Conservation (phyloP, 2,888 invertebrate species). For the Ennomos quercinarius region DNA sequence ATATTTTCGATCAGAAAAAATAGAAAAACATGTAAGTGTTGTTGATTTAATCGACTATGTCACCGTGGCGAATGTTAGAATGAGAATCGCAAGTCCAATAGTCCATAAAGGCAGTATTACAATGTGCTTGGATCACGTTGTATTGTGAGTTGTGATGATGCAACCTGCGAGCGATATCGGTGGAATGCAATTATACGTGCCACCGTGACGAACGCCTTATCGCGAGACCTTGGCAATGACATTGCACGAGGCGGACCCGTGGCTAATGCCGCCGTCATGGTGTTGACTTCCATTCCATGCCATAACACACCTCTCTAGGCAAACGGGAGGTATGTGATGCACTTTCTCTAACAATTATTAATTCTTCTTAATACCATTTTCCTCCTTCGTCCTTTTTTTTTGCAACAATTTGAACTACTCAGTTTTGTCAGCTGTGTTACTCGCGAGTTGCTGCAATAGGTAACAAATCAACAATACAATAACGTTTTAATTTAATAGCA, state of each 20-base stretch:
- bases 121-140: slow-evolving; percentile 64
- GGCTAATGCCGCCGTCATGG: slow-evolving; percentile 36
- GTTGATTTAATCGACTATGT: slow-evolving; percentile 39
- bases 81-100: slow-evolving; percentile 22
- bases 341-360: slow-evolving; percentile 5
- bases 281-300: slow-evolving; percentile 30
- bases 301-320: slow-evolving; percentile 21
- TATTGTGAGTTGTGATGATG: slow-evolving; percentile 74
- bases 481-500: too few relatives aligned
- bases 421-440: neutral
- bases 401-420: neutral
- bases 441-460: too few relatives aligned
- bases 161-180: slow-evolving; percentile 63
- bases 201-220: slow-evolving; percentile 74
- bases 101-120: slow-evolving; percentile 11
- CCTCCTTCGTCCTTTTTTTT: too few relatives aligned
- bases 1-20: slow-evolving; percentile 22
- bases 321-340: slow-evolving; percentile 1
- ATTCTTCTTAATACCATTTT: too few relatives aligned
- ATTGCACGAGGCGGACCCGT: slow-evolving; percentile 50
- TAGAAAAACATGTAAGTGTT: slow-evolving; percentile 18
- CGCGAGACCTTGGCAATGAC: slow-evolving; percentile 79
- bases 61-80: slow-evolving; percentile 45
- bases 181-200: slow-evolving; percentile 79
- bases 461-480: too few relatives aligned